Evolutionary conservation across 1,140 invertebrate genomes (phyloP).

Genomic region (Dinoponera quadriceps): DNA sequence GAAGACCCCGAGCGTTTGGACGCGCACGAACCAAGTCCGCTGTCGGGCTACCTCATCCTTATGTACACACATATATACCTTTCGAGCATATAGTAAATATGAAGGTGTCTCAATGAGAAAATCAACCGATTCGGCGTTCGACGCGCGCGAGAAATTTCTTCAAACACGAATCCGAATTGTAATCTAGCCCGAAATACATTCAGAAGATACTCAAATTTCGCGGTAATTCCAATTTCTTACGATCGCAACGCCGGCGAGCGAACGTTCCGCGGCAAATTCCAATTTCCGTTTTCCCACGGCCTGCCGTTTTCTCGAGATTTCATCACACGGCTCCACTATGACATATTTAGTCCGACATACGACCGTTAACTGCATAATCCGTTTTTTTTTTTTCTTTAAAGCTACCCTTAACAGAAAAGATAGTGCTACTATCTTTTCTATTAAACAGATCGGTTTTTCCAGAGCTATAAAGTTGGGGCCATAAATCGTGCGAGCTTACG

Average conservation of each 20-base stretch:
- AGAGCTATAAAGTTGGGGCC: neutral
- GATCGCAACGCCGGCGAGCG: too few species aligned
- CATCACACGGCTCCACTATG: too few species aligned
- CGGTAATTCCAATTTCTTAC: neutral
- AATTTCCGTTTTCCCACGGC: too few species aligned
- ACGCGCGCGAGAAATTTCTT: neutral
- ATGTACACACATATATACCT: constrained; percentile 22
- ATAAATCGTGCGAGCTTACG: constrained; percentile 32
- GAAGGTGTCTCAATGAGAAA: neutral
- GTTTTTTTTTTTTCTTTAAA: neutral
- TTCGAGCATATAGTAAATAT: neutral
- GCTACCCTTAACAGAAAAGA: too few species aligned
- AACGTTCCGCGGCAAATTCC: too few species aligned
- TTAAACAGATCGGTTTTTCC: neutral
- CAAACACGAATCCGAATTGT: neutral
- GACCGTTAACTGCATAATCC: too few species aligned
- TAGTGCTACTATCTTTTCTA: neutral
- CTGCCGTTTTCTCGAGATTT: too few species aligned
- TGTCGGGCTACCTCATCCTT: constrained; percentile 10
- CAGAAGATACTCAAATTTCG: neutral
- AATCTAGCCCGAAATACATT: neutral
- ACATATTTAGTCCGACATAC: too few species aligned
- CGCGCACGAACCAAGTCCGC: constrained; percentile 29
- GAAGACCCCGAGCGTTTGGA: constrained; percentile 20
- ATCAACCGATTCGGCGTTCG: neutral